These are phyloP conservation scores for Leptinotarsa haldemani DNA, from an alignment of 2,888 invertebrate species.

Conservation along the genomic window DNA sequence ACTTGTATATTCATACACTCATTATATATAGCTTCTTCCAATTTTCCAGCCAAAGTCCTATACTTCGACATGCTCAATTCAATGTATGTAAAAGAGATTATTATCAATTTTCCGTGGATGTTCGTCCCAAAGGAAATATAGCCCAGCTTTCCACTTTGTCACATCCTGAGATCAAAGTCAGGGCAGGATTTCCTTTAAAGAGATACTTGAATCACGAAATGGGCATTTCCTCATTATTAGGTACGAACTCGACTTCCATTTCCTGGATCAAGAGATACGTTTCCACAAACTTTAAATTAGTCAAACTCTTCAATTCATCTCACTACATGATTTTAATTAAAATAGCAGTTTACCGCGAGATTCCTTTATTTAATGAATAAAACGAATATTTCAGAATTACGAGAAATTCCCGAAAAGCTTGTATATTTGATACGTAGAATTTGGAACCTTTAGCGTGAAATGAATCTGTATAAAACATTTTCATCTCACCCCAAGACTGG, in stretches of 20 bases:
- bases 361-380: too few relatives aligned
- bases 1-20: not conserved
- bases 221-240: not conserved
- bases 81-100: conserved; percentile 23
- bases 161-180: not conserved
- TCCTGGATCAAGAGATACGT: not conserved
- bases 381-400: too few relatives aligned
- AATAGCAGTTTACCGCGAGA: too few relatives aligned
- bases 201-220: not conserved
- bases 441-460: too few relatives aligned
- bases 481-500: too few relatives aligned
- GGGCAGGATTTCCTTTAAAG: not conserved
- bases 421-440: too few relatives aligned
- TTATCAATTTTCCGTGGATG: conserved; percentile 22
- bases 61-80: conserved; percentile 8
- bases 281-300: too few relatives aligned
- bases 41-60: not conserved
- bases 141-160: conserved; percentile 23
- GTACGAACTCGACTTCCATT: not conserved
- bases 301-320: too few relatives aligned
- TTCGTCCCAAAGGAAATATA: conserved; percentile 16
- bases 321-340: too few relatives aligned
- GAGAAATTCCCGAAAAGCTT: too few relatives aligned
- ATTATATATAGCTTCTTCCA: not conserved
- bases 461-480: too few relatives aligned